These are phyloP conservation scores for Hyles lineata DNA, from an alignment of 2,888 invertebrate species.

Conservation along the genomic window DNA sequence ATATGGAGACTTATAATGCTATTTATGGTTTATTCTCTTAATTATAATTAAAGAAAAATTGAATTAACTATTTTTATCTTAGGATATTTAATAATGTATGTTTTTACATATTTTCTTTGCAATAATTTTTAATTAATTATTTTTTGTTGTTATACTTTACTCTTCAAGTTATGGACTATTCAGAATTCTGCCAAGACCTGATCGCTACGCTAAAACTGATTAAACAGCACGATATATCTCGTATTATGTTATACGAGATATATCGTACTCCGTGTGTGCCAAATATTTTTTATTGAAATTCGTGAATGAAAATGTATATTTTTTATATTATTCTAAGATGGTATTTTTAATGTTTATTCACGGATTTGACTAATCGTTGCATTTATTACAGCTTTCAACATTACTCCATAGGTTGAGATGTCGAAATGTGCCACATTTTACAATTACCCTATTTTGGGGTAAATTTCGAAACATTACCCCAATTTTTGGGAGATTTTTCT, in stretches of 20 bases:
- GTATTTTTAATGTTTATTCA: conserved; percentile 4
- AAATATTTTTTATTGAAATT: not conserved
- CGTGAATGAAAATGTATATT: conserved; percentile 4
- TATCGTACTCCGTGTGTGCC: not conserved
- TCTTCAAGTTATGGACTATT: not conserved
- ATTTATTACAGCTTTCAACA: conserved; percentile 19
- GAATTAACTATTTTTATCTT: too few species aligned
- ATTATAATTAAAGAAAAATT: too few species aligned
- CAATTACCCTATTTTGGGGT: too few species aligned
- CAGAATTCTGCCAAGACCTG: not conserved
- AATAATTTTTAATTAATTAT: not conserved
- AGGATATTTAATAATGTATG: not conserved
- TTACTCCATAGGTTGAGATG: not conserved
- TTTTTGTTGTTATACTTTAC: not conserved
- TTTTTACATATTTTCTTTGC: not conserved
- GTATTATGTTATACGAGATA: not conserved
- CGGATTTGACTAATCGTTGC: conserved; percentile 9
- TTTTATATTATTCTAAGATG: not conserved
- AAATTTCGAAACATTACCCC: too few species aligned
- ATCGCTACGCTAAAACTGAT: not conserved
- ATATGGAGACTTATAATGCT: too few species aligned
- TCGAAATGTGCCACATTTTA: not conserved
- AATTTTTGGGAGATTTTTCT: too few species aligned
- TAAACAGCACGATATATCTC: not conserved
- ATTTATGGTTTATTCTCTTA: too few species aligned